Evolutionary conservation across 2,797 vertebrate species (phyloP), one percentile per base, ranked within the genome.

Genomic region (Labeo calbasu): DNA sequence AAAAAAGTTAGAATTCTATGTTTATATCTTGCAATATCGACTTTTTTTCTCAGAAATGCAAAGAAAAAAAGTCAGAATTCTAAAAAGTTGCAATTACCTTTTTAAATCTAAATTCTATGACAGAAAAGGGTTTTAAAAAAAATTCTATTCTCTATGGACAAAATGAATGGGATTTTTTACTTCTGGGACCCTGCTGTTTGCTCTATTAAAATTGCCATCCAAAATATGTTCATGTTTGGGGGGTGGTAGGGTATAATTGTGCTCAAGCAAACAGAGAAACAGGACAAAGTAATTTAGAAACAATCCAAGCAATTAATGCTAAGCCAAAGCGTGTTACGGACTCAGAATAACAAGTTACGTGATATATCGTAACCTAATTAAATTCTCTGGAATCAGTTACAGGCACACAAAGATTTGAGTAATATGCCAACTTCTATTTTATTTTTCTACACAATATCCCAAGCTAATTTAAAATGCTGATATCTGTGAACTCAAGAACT

Each of bases 281-380:
- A 21, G 46, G 63, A 81, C 57, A 68, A 79, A 65, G 84, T 51
- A 66, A 51, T 68, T 84, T 65, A 23, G 59, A 65, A 59, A 70
- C 46, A 88, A 86, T 71, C 82, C 65, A 32, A 80, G 43, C 65
- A 61, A 77, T 71, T 84, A 71, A 70, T 50, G 66, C 75, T 70
- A 61, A 84, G 86, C 78, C 17, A 10, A 61, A 84, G 86, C 77
- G 59, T 43, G 73, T 82, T 68, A 48, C 71, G 63, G 86, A 88
- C 83, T 86, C 72, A 84, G 84, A 88, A 88, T 86, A 88, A 86
- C 83, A 71, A 70, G 28, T 73, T 51, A 43, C 19, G 21, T 66
- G n/a, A 21, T 48, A 19, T 25, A 15, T 46, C 21, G 36, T 68
- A 59, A 32, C 19, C 40, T 55, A 57, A n/a, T 66, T 21, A 68